phyloP scores from a whole-genome alignment of 2,797 vertebrate genomes.

The Manis pentadactyla region DNA sequence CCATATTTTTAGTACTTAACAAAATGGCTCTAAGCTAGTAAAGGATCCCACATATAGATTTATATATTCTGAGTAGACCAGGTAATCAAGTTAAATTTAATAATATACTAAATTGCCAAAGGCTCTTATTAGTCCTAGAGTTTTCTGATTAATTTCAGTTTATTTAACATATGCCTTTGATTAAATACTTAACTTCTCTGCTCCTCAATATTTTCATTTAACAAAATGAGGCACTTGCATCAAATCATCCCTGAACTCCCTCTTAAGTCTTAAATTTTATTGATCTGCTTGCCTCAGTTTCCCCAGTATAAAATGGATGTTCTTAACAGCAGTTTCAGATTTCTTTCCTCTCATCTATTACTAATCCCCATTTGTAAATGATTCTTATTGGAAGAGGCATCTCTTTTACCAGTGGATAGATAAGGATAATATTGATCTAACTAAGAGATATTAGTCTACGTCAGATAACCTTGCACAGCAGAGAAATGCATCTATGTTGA shows the following conservation, averaged over 20 bases:
- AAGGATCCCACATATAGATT: background rate
- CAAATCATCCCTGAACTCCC: background rate
- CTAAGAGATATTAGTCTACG: background rate
- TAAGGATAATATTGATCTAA: background rate
- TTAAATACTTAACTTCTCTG: background rate
- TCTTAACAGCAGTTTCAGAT: background rate
- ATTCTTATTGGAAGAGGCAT: background rate
- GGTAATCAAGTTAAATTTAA: background rate
- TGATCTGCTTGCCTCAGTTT: background rate
- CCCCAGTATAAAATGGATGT: background rate
- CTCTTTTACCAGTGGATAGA: background rate
- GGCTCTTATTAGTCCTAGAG: background rate
- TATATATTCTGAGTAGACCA: conserved; percentile 8
- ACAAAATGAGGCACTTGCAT: background rate
- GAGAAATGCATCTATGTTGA: background rate
- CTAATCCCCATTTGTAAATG: background rate
- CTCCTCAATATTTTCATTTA: background rate
- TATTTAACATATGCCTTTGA: conserved; percentile 16
- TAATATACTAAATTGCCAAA: background rate
- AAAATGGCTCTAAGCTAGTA: background rate
- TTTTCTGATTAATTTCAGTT: conserved; percentile 31
- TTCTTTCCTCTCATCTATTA: background rate
- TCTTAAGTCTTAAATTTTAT: conserved; percentile 36
- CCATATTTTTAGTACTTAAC: conserved; percentile 7
- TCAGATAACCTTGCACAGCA: background rate